A percentile compares a stretch with the other conserved stretches of the same genome.
Evolutionary conservation across 1,140 invertebrate genomes (phyloP).

Genomic region (Solenopsis invicta): DNA sequence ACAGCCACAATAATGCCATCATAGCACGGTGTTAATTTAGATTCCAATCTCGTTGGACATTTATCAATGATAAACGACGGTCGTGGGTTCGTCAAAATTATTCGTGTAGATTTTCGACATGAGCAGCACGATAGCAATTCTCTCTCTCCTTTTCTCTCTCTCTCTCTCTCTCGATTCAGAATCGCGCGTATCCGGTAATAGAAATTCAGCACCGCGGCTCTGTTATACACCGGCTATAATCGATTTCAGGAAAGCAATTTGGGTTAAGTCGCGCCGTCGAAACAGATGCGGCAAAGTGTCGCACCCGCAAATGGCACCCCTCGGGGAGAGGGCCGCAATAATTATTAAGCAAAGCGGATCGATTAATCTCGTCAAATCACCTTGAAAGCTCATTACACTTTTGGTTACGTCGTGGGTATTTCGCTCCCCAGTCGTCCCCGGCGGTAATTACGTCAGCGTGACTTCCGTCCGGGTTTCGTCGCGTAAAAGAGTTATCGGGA

Average conservation of each 20-base stretch:
- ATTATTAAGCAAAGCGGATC: slow-evolving; percentile 62
- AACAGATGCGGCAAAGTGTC: slow-evolving; percentile 63
- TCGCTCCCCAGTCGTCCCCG: slow-evolving; percentile 10
- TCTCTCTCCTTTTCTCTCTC: not conserved
- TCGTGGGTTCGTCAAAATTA: slow-evolving; percentile 39
- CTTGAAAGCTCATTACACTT: slow-evolving; percentile 46
- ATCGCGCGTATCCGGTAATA: slow-evolving; percentile 51
- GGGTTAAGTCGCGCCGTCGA: slow-evolving; percentile 64
- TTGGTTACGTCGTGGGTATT: slow-evolving; percentile 41
- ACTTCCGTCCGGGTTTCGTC: slow-evolving; percentile 30
- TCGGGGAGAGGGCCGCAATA: slow-evolving; percentile 7
- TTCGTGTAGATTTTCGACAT: slow-evolving; percentile 43
- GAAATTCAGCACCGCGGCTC: slow-evolving; percentile 45
- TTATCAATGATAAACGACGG: slow-evolving; percentile 27
- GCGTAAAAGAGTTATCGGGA: slow-evolving; percentile 53
- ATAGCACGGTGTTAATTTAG: slow-evolving; percentile 29
- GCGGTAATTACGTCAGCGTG: slow-evolving; percentile 33
- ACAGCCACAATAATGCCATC: not conserved
- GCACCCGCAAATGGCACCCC: slow-evolving; percentile 44
- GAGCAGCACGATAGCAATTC: not conserved
- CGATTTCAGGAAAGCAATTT: slow-evolving; percentile 64
- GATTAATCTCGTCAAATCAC: slow-evolving; percentile 62
- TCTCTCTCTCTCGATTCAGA: not conserved
- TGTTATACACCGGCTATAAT: slow-evolving; percentile 58
- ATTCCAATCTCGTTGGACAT: slow-evolving; percentile 32